Evolutionary conservation across 2,888 invertebrate genomes (phyloP).

Genomic region (Pardosa pseudoannulata): DNA sequence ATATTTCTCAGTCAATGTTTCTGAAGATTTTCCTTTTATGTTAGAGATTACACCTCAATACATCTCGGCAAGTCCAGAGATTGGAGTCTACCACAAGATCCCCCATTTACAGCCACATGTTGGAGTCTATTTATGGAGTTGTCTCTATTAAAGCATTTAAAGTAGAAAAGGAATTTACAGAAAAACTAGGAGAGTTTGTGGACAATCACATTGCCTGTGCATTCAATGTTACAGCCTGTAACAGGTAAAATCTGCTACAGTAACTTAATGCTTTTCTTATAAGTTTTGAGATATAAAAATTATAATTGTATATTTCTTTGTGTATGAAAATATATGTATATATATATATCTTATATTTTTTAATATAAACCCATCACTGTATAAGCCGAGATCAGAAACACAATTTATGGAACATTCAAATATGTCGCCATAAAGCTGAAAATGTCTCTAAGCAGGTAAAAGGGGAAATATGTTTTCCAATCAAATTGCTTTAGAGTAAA

Average conservation of each 20-base stretch:
- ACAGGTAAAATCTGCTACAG: too few relatives aligned
- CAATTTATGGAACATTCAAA: too few relatives aligned
- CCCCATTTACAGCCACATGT: constrained; percentile 79
- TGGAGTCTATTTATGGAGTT: constrained; percentile 79
- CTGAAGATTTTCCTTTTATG: too few relatives aligned
- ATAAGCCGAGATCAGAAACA: too few relatives aligned
- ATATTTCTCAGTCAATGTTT: too few relatives aligned
- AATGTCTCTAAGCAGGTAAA: too few relatives aligned
- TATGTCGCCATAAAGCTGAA: too few relatives aligned
- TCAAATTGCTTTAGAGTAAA: too few relatives aligned
- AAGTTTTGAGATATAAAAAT: neutral
- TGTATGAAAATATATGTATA: too few relatives aligned
- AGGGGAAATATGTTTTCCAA: too few relatives aligned
- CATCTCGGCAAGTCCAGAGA: constrained; percentile 79
- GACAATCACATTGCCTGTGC: constrained; percentile 73
- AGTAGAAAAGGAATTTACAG: constrained; percentile 53
- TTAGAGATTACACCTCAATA: constrained; percentile 79
- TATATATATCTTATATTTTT: too few relatives aligned
- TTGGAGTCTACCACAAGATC: constrained; percentile 79
- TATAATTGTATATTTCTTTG: neutral
- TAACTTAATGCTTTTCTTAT: neutral
- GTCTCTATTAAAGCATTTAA: constrained; percentile 75
- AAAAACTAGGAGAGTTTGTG: constrained; percentile 73
- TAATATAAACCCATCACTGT: too few relatives aligned
- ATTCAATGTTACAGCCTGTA: constrained; percentile 26